Percentiles rank a stretch among this genome's conserved stretches.
Conservation (phyloP, 2,888 invertebrate genomes). For the Phyto melanocephala region DNA sequence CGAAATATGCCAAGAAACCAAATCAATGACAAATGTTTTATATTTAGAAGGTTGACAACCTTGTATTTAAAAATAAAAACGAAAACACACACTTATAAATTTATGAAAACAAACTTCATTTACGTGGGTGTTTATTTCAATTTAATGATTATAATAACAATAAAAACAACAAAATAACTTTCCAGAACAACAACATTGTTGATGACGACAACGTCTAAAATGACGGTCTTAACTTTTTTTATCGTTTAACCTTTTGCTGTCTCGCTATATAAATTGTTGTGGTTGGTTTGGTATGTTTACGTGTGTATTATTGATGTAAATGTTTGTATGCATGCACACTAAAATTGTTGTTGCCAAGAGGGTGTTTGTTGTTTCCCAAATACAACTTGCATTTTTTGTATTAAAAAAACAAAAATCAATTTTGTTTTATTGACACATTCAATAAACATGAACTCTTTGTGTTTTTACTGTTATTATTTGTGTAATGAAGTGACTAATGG, state of each 20-base stretch:
- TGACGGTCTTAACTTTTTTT: slow-evolving; percentile 2
- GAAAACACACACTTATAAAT: neutral
- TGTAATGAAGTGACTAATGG: neutral
- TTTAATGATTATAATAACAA: slow-evolving; percentile 29
- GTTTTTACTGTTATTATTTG: neutral
- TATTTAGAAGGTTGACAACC: neutral
- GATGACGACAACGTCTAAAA: neutral
- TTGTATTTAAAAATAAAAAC: neutral
- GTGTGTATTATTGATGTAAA: neutral
- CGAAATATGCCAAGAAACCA: too few relatives aligned
- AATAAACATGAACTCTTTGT: slow-evolving; percentile 26
- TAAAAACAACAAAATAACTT: neutral
- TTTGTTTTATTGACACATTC: slow-evolving; percentile 17
- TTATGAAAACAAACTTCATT: slow-evolving; percentile 5
- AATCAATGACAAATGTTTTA: too few relatives aligned
- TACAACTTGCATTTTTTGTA: neutral
- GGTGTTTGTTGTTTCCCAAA: neutral
- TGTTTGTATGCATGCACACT: neutral
- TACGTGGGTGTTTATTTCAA: slow-evolving; percentile 42
- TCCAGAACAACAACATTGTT: neutral
- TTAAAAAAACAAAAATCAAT: too few relatives aligned
- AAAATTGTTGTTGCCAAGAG: neutral
- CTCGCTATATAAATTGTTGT: neutral
- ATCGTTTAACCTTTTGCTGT: neutral
- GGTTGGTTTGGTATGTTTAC: neutral